phyloP scores from a whole-genome alignment of 2,113 vertebrate genomes.

The Rutilus rutilus region DNA sequence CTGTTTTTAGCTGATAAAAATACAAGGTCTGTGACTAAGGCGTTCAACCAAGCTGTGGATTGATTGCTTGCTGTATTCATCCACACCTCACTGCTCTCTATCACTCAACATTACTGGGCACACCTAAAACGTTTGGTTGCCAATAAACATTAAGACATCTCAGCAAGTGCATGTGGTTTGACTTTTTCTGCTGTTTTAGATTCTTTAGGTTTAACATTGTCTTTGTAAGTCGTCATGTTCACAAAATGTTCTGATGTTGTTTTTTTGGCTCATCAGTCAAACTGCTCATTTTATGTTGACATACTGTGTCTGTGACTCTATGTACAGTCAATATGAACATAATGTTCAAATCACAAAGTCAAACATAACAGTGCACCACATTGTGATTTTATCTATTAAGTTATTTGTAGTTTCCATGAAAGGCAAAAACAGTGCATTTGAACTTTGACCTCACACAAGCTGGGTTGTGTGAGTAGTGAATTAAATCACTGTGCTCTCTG shows the following conservation, averaged over 20 bases:
- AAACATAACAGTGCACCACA: neutral
- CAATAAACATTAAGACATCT: constrained; percentile 12
- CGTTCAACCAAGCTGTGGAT: neutral
- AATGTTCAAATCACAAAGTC: neutral
- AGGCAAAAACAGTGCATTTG: neutral
- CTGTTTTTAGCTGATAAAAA: constrained; percentile 4
- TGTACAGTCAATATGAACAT: neutral
- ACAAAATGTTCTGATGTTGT: neutral
- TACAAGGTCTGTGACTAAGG: constrained; percentile 19
- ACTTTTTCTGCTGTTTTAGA: neutral
- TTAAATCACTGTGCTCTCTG: constrained; percentile 7
- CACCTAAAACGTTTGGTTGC: neutral
- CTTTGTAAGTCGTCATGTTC: neutral
- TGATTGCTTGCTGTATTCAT: constrained; percentile 21
- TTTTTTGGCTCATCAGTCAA: neutral
- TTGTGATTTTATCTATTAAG: constrained; percentile 19
- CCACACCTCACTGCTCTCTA: constrained; percentile 14
- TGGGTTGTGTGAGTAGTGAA: neutral
- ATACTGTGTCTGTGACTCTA: neutral
- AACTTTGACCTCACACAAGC: constrained; percentile 23
- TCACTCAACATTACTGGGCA: constrained; percentile 28
- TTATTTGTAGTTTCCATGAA: neutral
- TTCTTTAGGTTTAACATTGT: neutral
- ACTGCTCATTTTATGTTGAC: constrained; percentile 18
- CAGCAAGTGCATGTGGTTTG: neutral